Evolutionary conservation across 2,888 invertebrate genomes (phyloP).

Genomic region (Amphipoea lucens): DNA sequence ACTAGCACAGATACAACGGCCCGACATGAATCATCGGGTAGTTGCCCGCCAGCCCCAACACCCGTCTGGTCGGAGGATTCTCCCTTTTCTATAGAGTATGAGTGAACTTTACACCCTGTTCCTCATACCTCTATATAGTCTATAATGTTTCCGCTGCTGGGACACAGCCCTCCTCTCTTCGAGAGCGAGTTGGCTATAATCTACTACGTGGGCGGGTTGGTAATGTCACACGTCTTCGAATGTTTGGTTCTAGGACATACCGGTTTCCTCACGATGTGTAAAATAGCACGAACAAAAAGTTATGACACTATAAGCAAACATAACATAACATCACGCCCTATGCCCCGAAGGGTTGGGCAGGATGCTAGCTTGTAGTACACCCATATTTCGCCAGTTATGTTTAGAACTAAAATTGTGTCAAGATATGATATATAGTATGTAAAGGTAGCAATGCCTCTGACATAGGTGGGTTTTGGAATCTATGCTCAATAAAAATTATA

Average conservation of each 20-base stretch:
- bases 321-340: background rate
- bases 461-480: background rate
- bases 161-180: background rate
- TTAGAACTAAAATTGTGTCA: background rate
- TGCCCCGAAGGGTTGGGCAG: background rate
- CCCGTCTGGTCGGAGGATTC: too few relatives aligned
- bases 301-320: background rate
- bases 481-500: background rate
- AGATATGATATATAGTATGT: background rate
- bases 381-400: background rate
- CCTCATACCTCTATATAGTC: too few relatives aligned
- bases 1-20: too few relatives aligned
- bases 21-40: too few relatives aligned
- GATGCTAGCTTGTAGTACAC: background rate
- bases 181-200: background rate
- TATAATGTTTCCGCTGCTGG: background rate
- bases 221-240: background rate
- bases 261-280: background rate
- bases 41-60: too few relatives aligned
- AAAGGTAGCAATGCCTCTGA: background rate
- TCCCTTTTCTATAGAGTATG: too few relatives aligned
- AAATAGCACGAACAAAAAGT: background rate
- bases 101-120: too few relatives aligned
- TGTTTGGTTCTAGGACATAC: background rate
- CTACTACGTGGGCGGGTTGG: background rate